Evolutionary conservation across 2,888 invertebrate genomes (phyloP).

Genomic region (Loripinus fragilis): DNA sequence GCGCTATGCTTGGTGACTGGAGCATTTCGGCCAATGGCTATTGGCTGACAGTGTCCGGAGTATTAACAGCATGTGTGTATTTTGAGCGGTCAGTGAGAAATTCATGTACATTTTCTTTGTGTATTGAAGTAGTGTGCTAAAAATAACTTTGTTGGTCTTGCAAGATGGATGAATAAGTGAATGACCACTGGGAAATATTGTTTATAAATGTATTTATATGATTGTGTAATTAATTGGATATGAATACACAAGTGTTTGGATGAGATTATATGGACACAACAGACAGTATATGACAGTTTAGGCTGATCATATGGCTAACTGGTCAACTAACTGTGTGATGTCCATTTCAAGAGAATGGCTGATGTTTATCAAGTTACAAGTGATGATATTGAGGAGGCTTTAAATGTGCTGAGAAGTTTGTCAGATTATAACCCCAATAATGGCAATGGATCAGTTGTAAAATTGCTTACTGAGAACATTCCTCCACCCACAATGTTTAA

Average conservation of each 20-base stretch:
- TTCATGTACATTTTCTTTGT: constrained; percentile 21
- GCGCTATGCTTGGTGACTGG: constrained; percentile 36
- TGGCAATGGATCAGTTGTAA: constrained; percentile 28
- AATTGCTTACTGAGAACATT: constrained; percentile 37
- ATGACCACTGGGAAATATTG: neutral
- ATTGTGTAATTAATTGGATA: neutral
- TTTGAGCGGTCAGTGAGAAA: constrained; percentile 14
- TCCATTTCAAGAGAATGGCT: constrained; percentile 19
- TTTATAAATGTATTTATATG: neutral
- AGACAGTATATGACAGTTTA: neutral
- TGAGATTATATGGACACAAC: no score
- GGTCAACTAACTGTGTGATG: neutral
- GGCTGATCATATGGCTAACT: neutral
- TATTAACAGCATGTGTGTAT: neutral
- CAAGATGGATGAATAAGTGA: constrained; percentile 4
- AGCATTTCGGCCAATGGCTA: constrained; percentile 60
- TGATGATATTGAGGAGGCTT: constrained; percentile 62
- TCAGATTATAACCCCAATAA: constrained; percentile 19
- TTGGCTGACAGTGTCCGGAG: constrained; percentile 46
- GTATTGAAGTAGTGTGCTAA: constrained; percentile 4
- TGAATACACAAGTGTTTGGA: no score
- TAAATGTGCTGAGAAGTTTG: constrained; percentile 39
- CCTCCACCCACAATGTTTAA: neutral
- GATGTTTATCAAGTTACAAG: constrained; percentile 25
- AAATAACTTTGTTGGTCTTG: neutral